phyloP scores from a whole-genome alignment of 2,113 vertebrate species.

The Tiliqua scincoides region DNA sequence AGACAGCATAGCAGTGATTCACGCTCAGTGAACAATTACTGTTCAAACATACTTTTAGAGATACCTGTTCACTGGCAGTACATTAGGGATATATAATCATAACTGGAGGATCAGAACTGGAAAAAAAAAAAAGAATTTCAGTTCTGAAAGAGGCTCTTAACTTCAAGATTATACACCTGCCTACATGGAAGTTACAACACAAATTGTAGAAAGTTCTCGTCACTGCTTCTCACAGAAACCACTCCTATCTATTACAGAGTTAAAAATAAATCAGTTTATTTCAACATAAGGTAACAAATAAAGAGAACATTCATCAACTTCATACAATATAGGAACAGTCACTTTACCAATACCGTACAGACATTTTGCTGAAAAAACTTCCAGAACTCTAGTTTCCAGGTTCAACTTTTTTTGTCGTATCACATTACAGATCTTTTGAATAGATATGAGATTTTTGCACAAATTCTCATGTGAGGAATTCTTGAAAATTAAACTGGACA shows the following conservation, averaged over 20 bases:
- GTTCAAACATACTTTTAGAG: no score
- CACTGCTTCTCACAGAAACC: neutral
- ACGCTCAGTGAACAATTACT: no score
- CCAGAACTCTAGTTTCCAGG: neutral
- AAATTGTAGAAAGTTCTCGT: neutral
- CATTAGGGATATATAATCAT: no score
- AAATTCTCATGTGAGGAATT: neutral
- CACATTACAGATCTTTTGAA: neutral
- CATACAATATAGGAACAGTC: constrained; percentile 12
- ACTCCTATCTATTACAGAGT: neutral
- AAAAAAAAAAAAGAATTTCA: neutral
- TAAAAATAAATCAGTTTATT: constrained; percentile 15
- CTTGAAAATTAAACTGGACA: neutral
- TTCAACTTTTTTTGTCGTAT: neutral
- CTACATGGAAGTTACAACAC: no score
- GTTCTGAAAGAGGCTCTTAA: constrained; percentile 2
- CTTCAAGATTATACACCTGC: no score
- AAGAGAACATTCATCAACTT: constrained; percentile 20
- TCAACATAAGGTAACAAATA: neutral
- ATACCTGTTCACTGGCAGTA: no score
- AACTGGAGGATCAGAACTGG: no score
- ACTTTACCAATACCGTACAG: neutral
- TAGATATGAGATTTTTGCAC: no score
- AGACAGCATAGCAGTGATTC: no score
- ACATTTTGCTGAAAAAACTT: constrained; percentile 6